A percentile compares a stretch with the other conserved stretches of the same genome.
Conservation (phyloP, 2,797 vertebrate species). For the Hypotaenidia okinawae region DNA sequence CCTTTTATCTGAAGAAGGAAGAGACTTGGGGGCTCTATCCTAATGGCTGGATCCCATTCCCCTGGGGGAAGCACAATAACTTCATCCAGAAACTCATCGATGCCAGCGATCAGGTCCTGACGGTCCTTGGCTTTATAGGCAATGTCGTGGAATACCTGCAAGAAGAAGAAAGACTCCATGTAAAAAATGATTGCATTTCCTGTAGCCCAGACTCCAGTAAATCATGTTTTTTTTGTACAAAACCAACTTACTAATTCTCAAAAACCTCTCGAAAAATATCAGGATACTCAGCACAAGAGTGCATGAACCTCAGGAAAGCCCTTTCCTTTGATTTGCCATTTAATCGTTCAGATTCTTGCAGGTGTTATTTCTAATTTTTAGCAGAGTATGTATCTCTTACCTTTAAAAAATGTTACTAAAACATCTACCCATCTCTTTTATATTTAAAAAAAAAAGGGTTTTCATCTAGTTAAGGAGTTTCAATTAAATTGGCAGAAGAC, state of each 20-base stretch:
- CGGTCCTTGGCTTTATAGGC: conserved; percentile 98
- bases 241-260: not conserved
- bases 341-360: not conserved
- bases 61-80: conserved; percentile 98
- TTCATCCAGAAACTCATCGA: conserved; percentile 97
- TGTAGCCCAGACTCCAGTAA: not conserved
- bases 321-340: not conserved
- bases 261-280: not conserved
- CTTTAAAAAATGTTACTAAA: not conserved
- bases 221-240: not conserved
- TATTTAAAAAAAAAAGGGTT: not conserved
- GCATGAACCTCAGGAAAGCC: not conserved
- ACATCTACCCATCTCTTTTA: not conserved
- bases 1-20: conserved; percentile 98
- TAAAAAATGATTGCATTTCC: not conserved
- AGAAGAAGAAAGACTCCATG: not conserved
- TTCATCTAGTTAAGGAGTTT: not conserved
- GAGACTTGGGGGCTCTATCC: conserved; percentile 96
- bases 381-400: not conserved
- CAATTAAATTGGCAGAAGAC: not conserved
- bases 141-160: conserved; percentile 96
- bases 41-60: conserved; percentile 96
- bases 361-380: not conserved
- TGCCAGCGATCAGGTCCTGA: conserved; percentile 94
- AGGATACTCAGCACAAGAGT: not conserved